Conservation (phyloP, 2,797 vertebrate genomes). For the Anniella stebbinsi region DNA sequence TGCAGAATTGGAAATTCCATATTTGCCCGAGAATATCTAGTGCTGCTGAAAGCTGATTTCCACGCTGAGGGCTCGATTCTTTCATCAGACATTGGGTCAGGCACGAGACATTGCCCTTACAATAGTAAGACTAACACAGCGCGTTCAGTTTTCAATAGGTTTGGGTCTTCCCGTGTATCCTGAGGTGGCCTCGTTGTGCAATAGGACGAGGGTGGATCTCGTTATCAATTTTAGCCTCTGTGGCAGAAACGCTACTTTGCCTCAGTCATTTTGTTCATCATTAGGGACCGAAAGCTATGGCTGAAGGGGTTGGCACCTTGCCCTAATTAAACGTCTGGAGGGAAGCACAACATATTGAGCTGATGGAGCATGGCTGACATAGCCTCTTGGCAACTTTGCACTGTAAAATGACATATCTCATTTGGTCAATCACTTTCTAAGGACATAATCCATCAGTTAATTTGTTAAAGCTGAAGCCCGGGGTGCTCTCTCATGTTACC, state of each 20-base stretch:
- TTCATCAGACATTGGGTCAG: not conserved
- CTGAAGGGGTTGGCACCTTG: constrained; percentile 28
- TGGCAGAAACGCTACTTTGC: not conserved
- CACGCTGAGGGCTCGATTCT: not conserved
- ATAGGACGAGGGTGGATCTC: constrained; percentile 19
- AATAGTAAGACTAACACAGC: not conserved
- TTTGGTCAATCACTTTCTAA: constrained; percentile 28
- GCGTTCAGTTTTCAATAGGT: not conserved
- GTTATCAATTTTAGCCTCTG: constrained; percentile 3
- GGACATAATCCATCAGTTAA: not conserved
- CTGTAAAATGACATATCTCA: rapidly evolving
- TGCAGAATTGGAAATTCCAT: not conserved
- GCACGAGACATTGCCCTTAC: not conserved
- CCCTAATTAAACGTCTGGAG: not conserved
- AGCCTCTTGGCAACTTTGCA: rapidly evolving
- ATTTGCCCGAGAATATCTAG: not conserved
- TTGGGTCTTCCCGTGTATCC: not conserved
- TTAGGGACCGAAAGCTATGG: rapidly evolving
- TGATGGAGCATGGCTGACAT: not conserved
- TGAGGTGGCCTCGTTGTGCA: not conserved
- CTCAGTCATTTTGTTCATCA: rapidly evolving
- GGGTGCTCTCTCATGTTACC: constrained; percentile 18
- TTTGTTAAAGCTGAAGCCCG: constrained; percentile 43
- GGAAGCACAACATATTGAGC: constrained; percentile 12
- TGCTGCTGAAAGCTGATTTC: not conserved